Conservation (phyloP, 1,140 invertebrate species). For the Caenorhabditis tropicalis region DNA sequence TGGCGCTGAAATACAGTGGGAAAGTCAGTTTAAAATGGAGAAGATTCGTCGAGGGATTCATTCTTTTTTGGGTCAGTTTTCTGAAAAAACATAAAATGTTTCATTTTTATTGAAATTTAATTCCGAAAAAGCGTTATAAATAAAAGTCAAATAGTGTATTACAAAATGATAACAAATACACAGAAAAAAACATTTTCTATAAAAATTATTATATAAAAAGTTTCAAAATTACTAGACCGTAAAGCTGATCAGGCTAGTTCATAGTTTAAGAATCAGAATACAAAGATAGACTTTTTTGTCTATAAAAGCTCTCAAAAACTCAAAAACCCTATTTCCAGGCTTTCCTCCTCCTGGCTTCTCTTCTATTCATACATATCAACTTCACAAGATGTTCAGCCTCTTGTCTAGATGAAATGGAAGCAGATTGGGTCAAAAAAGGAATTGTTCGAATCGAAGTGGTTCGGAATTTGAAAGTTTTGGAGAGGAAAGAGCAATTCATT, state of each 20-base stretch:
- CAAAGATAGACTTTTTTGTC: too few species aligned
- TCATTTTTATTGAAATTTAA: background rate
- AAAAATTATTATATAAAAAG: too few species aligned
- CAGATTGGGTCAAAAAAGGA: constrained; percentile 88
- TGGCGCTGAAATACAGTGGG: constrained; percentile 86
- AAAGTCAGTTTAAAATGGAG: constrained; percentile 85
- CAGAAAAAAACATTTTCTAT: too few species aligned
- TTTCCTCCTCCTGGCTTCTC: constrained; percentile 84
- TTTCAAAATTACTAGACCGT: too few species aligned
- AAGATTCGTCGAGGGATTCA: constrained; percentile 87
- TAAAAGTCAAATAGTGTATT: too few species aligned
- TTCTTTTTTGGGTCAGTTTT: constrained; percentile 75
- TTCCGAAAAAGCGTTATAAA: background rate
- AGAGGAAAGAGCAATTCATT: constrained; percentile 41
- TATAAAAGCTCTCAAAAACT: too few species aligned
- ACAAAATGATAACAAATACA: too few species aligned
- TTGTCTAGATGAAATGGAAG: constrained; percentile 87
- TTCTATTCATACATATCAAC: constrained; percentile 91
- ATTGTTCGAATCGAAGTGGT: constrained; percentile 94
- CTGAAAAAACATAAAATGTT: background rate
- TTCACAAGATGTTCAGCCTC: constrained; percentile 91
- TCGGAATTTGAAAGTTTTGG: constrained; percentile 74
- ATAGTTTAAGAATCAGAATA: too few species aligned
- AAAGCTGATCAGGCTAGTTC: too few species aligned
- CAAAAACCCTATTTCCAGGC: constrained; percentile 76